Conservation (phyloP, 1,140 invertebrate species). For the Neotoxoptera formosana region DNA sequence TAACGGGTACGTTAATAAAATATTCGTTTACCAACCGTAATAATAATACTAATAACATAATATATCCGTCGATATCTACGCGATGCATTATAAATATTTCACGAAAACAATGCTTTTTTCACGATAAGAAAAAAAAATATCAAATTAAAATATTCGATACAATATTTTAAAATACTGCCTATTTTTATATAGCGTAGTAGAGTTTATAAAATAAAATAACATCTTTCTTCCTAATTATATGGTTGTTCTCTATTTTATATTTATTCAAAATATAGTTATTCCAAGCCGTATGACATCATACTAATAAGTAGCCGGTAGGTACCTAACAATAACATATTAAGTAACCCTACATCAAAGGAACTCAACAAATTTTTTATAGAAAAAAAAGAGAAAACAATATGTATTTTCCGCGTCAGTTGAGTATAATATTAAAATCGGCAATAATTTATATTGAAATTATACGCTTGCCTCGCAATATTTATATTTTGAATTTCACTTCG, state of each 20-base stretch:
- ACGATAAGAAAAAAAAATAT: background rate
- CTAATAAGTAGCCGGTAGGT: background rate
- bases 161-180: background rate
- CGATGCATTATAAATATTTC: too few relatives aligned
- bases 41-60: too few relatives aligned
- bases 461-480: background rate
- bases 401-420: background rate
- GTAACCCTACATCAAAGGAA: background rate
- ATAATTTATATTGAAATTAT: background rate
- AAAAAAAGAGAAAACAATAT: background rate
- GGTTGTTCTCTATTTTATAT: background rate
- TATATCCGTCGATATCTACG: background rate
- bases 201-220: background rate
- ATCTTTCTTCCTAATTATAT: background rate
- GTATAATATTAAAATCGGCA: background rate
- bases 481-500: background rate
- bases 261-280: background rate
- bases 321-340: background rate
- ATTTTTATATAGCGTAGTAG: background rate
- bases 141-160: background rate
- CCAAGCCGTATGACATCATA: background rate
- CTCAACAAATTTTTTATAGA: background rate
- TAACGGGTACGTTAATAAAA: background rate
- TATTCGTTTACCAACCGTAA: background rate
- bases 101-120: background rate